Evolutionary conservation across 2,888 invertebrate species (phyloP), one percentile per base, ranked within the genome.

Genomic region (Lasioglossum villosulum): DNA sequence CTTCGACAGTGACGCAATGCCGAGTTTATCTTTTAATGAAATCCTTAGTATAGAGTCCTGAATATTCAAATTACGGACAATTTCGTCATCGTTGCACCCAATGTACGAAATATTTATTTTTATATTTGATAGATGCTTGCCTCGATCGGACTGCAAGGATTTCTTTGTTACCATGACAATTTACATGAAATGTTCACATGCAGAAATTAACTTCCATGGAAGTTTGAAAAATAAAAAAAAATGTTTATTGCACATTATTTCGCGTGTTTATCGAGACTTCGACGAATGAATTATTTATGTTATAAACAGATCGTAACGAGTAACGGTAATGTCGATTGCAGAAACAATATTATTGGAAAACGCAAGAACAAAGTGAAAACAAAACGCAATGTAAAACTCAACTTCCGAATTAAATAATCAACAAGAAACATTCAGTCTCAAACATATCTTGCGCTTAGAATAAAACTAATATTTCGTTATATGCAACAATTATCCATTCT

Each of bases 161-260:
- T 68, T 80, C 52, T 56, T 74, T 73, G 80, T 86, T 81, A 86
- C 52, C 84, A 82, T 88, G 88, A 88, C 77, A 56, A n/a, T 56
- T 56, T n/a, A n/a, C n/a, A 10, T 27, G 4, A 63, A 77, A 77
- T 16, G 34, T 48, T 70, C 70, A 56, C 70, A 78, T 82, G 63
- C 23, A 48, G 48, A 48, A 23, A 48, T 23, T 1, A 48, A 48
- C 52, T 2, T 23, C 6, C 10, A 3, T n/a, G 1, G 6, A 52
- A 4, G n/a, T 56, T n/a, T 4, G 4, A n/a, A 0, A 27, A 56
- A 56, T 56, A 10, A 56, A 8, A 10, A 23, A 30, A 66, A 73
- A 73, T 42, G 5, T n/a, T 70, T 70, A 70, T 84, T 80, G 85
- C 85, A 85, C 79, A 34, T 76, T 76, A 14, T 27, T 23, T 34